Evolutionary conservation across 2,888 invertebrate genomes (phyloP).

Genomic region (Malachius bipustulatus): DNA sequence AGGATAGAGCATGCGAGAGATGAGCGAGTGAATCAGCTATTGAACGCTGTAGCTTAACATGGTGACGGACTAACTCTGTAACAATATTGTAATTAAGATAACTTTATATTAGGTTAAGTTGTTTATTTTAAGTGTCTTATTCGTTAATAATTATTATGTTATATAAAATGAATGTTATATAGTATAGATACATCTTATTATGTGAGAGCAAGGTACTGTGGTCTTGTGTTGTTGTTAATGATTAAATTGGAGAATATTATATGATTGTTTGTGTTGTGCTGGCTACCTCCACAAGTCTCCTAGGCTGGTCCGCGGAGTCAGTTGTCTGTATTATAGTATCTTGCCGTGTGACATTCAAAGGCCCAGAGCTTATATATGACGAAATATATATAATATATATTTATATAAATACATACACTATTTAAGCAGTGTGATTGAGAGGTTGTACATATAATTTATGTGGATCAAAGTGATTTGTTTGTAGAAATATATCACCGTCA

Average conservation of each 20-base stretch:
- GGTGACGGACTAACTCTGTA: conserved; percentile 39
- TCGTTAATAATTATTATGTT: background rate
- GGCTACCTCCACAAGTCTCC: conserved; percentile 31
- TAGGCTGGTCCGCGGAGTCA: conserved; percentile 25
- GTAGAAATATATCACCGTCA: conserved; percentile 37
- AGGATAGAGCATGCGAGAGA: conserved; percentile 27
- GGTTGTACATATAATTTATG: conserved; percentile 39
- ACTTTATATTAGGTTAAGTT: background rate
- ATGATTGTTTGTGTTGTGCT: conserved; percentile 28
- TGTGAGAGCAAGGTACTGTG: conserved; percentile 35
- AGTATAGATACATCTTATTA: conserved; percentile 24
- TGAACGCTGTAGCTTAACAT: conserved; percentile 36
- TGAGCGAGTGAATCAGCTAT: no score
- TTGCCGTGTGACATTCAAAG: conserved; percentile 30
- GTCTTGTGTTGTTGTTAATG: conserved; percentile 19
- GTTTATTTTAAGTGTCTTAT: background rate
- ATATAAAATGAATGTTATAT: conserved; percentile 10
- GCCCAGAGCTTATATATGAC: conserved; percentile 32
- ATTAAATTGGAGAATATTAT: conserved; percentile 4
- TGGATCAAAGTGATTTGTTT: conserved; percentile 37
- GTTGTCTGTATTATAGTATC: conserved; percentile 25
- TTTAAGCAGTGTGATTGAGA: conserved; percentile 38
- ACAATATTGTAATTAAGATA: conserved; percentile 33
- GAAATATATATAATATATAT: conserved; percentile 31
- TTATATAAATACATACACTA: conserved; percentile 35